A percentile compares a stretch with the other conserved stretches of the same genome.
phyloP scores from a whole-genome alignment of 2,888 invertebrate genomes.

The Macroteleia sp. region DNA sequence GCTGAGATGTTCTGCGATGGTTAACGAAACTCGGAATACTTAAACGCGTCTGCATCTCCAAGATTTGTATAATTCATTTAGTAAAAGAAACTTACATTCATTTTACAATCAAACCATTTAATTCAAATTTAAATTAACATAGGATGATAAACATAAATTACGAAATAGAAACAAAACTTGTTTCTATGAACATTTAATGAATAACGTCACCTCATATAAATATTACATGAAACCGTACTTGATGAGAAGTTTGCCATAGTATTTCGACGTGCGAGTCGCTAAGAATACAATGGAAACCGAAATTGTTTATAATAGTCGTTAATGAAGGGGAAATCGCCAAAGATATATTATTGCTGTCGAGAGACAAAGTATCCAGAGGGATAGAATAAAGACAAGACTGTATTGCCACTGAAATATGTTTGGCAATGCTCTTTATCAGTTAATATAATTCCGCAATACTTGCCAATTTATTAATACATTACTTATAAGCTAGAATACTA shows the following conservation, averaged over 20 bases:
- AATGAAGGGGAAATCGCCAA: constrained; percentile 74
- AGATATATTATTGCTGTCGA: constrained; percentile 58
- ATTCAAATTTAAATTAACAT: no score
- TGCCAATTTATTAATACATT: constrained; percentile 51
- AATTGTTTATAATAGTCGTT: constrained; percentile 79
- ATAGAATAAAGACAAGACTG: constrained; percentile 52
- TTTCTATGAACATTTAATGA: no score
- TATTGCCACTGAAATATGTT: constrained; percentile 59
- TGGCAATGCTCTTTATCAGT: constrained; percentile 71
- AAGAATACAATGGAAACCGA: constrained; percentile 72
- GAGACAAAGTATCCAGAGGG: constrained; percentile 59
- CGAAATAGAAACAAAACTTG: no score
- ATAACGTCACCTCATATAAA: no score
- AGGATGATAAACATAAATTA: no score
- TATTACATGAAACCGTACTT: no score
- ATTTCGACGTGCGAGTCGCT: constrained; percentile 60
- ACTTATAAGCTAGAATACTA: no score
- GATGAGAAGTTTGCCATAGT: no score
- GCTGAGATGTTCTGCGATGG: constrained; percentile 16
- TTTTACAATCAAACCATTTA: no score
- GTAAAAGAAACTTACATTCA: no score
- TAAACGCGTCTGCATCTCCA: neutral
- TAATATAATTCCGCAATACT: constrained; percentile 28
- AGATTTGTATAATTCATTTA: neutral
- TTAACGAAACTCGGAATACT: constrained; percentile 38